Conservation (phyloP, 2,797 vertebrate genomes). For the Megaceryle alcyon region DNA sequence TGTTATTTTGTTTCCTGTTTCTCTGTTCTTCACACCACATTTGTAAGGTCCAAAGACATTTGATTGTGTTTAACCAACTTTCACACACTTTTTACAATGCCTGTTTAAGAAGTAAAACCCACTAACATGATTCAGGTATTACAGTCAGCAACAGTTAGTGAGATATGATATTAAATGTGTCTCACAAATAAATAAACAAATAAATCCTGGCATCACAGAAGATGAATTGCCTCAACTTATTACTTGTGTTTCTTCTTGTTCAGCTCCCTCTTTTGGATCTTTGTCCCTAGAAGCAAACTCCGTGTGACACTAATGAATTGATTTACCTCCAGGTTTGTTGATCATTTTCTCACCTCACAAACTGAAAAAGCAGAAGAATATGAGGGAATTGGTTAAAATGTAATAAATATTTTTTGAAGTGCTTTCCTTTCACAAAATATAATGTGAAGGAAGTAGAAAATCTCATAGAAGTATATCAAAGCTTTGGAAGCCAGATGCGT, state of each 20-base stretch:
- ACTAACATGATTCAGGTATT: not conserved
- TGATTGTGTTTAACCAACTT: not conserved
- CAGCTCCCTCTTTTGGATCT: not conserved
- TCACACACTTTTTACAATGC: not conserved
- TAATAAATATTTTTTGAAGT: not conserved
- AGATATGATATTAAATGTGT: not conserved
- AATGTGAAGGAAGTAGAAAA: not conserved
- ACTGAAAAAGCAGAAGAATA: not conserved
- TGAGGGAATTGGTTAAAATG: not conserved
- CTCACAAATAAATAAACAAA: not conserved
- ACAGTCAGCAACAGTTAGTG: not conserved
- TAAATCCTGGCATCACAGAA: not conserved
- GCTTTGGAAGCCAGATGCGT: not conserved
- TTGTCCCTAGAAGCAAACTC: not conserved
- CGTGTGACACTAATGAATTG: not conserved
- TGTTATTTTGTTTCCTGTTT: not conserved
- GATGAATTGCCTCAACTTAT: not conserved
- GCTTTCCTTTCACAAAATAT: not conserved
- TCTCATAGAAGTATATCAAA: not conserved
- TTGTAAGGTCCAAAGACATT: not conserved
- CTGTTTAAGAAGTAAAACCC: not conserved
- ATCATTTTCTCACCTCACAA: not conserved
- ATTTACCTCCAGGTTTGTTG: not conserved
- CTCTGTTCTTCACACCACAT: not conserved
- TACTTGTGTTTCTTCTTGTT: not conserved